phyloP scores from a whole-genome alignment of 53 echinoderm and acorn worm species.

The Crossaster papposus region DNA sequence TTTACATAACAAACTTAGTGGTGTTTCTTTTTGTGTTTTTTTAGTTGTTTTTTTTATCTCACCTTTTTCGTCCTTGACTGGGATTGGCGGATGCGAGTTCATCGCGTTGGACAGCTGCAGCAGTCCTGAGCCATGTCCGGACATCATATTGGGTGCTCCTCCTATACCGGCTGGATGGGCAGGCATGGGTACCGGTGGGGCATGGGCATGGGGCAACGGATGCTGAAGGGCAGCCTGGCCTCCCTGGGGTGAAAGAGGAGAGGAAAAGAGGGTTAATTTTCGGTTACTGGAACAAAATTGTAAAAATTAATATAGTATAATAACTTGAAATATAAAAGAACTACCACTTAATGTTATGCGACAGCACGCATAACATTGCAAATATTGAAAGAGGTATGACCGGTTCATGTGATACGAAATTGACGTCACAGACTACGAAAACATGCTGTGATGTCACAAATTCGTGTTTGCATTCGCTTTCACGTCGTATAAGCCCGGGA shows the following conservation, averaged over 20 bases:
- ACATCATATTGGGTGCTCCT: slow-evolving; percentile 69
- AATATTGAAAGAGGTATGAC: background rate
- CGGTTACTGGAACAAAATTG: no score
- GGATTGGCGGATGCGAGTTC: slow-evolving; percentile 63
- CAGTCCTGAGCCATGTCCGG: slow-evolving; percentile 80
- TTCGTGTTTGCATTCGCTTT: no score
- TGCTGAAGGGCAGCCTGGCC: slow-evolving; percentile 80
- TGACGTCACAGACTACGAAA: no score
- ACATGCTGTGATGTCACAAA: no score
- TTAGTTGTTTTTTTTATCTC: background rate
- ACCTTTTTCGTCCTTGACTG: slow-evolving; percentile 84
- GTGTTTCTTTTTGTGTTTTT: no score
- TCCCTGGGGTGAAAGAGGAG: slow-evolving; percentile 39
- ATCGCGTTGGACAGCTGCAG: slow-evolving; percentile 86
- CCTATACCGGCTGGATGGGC: slow-evolving; percentile 85
- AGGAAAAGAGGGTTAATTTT: background rate
- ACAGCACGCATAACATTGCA: no score
- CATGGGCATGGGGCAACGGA: slow-evolving; percentile 96
- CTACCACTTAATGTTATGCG: no score
- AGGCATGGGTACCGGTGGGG: slow-evolving; percentile 98
- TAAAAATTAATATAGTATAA: no score
- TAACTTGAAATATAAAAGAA: no score
- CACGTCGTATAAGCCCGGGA: background rate
- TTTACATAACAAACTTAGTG: no score
- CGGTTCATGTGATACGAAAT: no score